Conservation (phyloP, 2,113 vertebrate species). For the Pavo muticus region DNA sequence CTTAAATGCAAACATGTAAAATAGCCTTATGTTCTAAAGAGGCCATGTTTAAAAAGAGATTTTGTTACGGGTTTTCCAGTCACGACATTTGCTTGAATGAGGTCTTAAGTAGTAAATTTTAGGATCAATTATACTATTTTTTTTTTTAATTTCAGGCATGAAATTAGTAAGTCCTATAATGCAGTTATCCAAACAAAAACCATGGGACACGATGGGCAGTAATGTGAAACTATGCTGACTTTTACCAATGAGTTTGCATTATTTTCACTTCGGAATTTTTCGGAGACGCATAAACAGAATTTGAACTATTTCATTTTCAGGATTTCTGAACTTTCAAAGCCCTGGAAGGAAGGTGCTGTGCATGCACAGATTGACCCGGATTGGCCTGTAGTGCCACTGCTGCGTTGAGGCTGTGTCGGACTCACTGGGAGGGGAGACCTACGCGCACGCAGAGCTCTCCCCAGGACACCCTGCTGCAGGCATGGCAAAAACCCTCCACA, state of each 20-base stretch:
- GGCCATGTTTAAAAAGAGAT: neutral
- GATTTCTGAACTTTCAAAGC: neutral
- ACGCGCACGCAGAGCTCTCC: neutral
- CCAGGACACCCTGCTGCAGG: neutral
- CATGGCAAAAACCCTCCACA: rapidly evolving
- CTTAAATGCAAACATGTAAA: conserved; percentile 45
- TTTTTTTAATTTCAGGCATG: neutral
- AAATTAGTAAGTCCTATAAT: neutral
- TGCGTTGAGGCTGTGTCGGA: neutral
- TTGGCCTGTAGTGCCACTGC: neutral
- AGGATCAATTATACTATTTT: neutral
- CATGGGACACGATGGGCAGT: neutral
- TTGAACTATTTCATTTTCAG: neutral
- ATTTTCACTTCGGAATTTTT: neutral
- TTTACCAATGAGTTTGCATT: neutral
- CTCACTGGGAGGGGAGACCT: neutral
- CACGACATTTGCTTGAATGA: neutral
- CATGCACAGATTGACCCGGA: rapidly evolving
- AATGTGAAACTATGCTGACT: neutral
- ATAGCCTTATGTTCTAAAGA: conserved; percentile 16
- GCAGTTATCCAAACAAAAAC: neutral
- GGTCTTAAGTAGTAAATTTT: neutral
- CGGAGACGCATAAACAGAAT: neutral
- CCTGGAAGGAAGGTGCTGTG: neutral
- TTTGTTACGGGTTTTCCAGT: neutral